Evolutionary conservation across 2,888 invertebrate genomes (phyloP).

Genomic region (Zeuzera pyrina): DNA sequence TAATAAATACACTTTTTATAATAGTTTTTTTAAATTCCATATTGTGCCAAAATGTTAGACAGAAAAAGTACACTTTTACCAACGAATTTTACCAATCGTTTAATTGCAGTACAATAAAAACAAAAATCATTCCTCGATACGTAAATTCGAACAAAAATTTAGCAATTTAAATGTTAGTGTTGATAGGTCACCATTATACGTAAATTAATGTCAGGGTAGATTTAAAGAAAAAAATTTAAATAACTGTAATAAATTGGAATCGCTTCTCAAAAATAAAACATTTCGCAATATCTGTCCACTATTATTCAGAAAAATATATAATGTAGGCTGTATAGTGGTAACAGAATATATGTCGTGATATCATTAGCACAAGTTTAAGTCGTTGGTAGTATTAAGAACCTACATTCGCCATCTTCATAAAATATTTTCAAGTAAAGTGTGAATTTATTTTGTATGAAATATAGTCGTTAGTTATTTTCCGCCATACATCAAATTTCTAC

Average conservation of each 20-base stretch:
- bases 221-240: conserved; percentile 50
- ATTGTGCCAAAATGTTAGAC: conserved; percentile 67
- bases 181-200: conserved; percentile 85
- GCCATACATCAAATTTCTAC: too few species aligned
- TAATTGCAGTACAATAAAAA: background rate
- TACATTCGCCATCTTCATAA: too few species aligned
- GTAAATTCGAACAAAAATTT: conserved; percentile 58
- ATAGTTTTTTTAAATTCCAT: conserved; percentile 51
- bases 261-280: conserved; percentile 50
- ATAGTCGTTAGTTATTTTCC: too few species aligned
- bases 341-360: conserved; percentile 45
- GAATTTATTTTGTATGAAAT: too few species aligned
- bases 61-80: background rate
- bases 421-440: too few species aligned
- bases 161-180: conserved; percentile 56
- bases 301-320: conserved; percentile 27
- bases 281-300: conserved; percentile 63
- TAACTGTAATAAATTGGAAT: conserved; percentile 51
- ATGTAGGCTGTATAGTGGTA: conserved; percentile 28
- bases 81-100: background rate
- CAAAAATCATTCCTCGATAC: conserved; percentile 32
- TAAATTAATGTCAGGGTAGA: conserved; percentile 91
- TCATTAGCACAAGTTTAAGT: conserved; percentile 41
- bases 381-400: too few species aligned
- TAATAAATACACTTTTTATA: too few species aligned